Evolutionary conservation across 2,797 vertebrate species (phyloP), one percentile per base, ranked within the genome.

Genomic region (Paedocypris micromegethes): DNA sequence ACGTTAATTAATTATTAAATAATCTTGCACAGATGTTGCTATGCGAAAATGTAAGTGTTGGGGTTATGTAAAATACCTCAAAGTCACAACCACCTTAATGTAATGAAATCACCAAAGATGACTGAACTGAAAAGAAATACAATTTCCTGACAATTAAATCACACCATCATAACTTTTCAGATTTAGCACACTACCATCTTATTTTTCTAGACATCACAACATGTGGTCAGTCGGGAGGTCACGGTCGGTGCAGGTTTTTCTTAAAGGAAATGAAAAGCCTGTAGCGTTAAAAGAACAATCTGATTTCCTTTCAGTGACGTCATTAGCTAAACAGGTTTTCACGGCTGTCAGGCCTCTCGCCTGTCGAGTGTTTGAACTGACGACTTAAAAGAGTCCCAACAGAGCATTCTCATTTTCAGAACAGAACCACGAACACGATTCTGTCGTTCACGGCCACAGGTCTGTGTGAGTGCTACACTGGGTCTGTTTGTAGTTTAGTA

Each of bases 381-480:
- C 64, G 52, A 90, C 87, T 85, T 90, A 83, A 91, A 91, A 91
- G 89, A 58, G 64, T 71, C 42, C 66, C 80, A 81, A 87, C 89
- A 90, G 88, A 83, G 87, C 87, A 86, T 90, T 90, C 85, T 88
- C 81, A 90, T 91, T 90, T 88, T 70, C 81, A 83, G 88, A 90
- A 91, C 87, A 84, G 87, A 88, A 88, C 83, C 86, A 89, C 85
- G 81, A 85, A 80, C 74, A 83, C 84, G 80, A 79, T 84, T 77
- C 84, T 77, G 77, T 23, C 23, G 23, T 77, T 68, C 79, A 86
- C 74, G 72, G 76, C 81, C 82, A 81, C 82, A 81, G 81, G 79
- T 79, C 72, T 44, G 73, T 87, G 86, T 85, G 80, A 86, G 81
- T 83, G 81, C 81, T 81, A 76, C 37, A 78, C 59, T 77, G 83